Evolutionary conservation across 1,140 invertebrate species (phyloP).

Genomic region (Heterodera schachtii): DNA sequence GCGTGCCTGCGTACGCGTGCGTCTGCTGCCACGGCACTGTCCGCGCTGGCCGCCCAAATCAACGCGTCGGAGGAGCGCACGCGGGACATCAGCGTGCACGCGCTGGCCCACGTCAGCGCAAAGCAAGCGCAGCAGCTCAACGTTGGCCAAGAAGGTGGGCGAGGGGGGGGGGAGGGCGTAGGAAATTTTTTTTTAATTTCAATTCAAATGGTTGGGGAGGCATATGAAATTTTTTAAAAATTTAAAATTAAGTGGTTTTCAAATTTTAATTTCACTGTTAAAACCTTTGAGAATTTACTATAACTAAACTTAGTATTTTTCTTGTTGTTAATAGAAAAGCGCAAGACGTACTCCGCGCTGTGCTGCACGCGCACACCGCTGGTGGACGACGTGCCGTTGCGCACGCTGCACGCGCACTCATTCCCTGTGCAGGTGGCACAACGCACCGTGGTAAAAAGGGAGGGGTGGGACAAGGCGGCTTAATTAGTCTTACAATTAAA

Average conservation of each 20-base stretch:
- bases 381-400: constrained; percentile 37
- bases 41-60: constrained; percentile 9
- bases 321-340: constrained; percentile 54
- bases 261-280: no score
- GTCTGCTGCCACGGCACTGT: not conserved
- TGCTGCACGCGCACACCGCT: constrained; percentile 56
- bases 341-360: constrained; percentile 59
- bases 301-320: no score
- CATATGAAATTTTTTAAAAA: no score
- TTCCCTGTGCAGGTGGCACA: constrained; percentile 58
- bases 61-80: constrained; percentile 30
- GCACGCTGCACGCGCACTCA: constrained; percentile 32
- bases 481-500: no score
- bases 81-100: constrained; percentile 45
- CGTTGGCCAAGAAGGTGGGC: constrained; percentile 52
- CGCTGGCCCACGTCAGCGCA: constrained; percentile 41
- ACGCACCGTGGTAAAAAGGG: constrained; percentile 51
- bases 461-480: not conserved
- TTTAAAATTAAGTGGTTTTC: no score
- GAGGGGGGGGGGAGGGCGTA: not conserved
- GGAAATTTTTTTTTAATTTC: not conserved
- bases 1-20: constrained; percentile 3
- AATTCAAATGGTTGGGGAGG: no score
- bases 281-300: no score
- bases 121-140: constrained; percentile 51